phyloP scores from a whole-genome alignment of 92 coral and sea anemone species.

The Pocillopora grandis region DNA sequence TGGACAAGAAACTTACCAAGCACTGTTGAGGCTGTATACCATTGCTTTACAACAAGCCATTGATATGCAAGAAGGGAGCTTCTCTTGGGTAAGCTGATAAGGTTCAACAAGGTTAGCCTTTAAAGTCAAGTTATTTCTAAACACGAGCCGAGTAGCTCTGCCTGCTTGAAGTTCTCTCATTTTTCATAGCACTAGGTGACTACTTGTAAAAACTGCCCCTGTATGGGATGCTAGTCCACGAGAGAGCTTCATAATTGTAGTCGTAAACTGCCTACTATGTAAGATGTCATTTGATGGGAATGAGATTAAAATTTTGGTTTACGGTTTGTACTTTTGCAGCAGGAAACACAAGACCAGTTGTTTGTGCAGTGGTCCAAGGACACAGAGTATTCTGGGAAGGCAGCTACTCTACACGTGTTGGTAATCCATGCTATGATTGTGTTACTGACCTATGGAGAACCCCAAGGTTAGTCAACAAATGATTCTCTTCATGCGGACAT shows the following conservation, averaged over 20 bases:
- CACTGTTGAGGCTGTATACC: constrained; percentile 73
- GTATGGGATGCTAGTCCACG: too few species aligned
- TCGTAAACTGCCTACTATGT: too few species aligned
- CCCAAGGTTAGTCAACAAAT: constrained; percentile 63
- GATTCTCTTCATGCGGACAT: too few species aligned
- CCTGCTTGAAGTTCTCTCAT: too few species aligned
- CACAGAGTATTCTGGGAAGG: constrained; percentile 86
- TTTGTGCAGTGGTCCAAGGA: constrained; percentile 97
- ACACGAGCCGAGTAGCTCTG: too few species aligned
- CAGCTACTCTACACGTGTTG: constrained; percentile 85
- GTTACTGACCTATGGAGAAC: constrained; percentile 81
- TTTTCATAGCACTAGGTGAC: too few species aligned
- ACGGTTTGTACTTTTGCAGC: constrained; percentile 33
- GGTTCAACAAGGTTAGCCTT: too few species aligned
- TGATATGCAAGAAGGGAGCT: constrained; percentile 66
- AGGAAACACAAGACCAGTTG: constrained; percentile 80
- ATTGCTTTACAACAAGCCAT: constrained; percentile 78
- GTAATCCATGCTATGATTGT: constrained; percentile 93
- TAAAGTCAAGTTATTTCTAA: too few species aligned
- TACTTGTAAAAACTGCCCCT: too few species aligned
- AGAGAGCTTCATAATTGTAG: too few species aligned
- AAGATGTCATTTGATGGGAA: too few species aligned
- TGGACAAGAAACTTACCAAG: constrained; percentile 79
- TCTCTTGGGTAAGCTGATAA: constrained; percentile 37
- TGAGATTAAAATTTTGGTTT: not conserved